Conservation (phyloP, 2,113 vertebrate species). For the Megalops atlanticus region DNA sequence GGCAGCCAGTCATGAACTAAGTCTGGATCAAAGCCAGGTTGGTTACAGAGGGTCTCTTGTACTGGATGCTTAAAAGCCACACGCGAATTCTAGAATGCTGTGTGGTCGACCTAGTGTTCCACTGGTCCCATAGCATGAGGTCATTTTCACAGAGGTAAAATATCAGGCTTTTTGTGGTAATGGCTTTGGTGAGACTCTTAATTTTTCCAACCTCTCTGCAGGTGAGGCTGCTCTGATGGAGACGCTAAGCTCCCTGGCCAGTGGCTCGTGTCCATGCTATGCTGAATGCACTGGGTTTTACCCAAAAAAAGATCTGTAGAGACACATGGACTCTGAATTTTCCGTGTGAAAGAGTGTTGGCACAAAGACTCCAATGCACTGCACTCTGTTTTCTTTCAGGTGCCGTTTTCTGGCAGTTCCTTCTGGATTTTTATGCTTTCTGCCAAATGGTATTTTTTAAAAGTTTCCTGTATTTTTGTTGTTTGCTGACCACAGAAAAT, state of each 20-base stretch:
- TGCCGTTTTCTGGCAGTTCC: background rate
- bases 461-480: background rate
- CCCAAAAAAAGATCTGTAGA: no score
- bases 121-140: background rate
- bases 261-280: no score
- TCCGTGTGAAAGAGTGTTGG: background rate
- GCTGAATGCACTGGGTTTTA: no score
- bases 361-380: background rate
- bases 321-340: background rate
- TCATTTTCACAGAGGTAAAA: background rate
- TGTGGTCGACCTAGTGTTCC: background rate
- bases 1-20: background rate
- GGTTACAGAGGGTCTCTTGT: background rate
- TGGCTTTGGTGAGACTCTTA: background rate
- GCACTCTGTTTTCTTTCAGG: background rate
- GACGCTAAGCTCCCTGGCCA: no score
- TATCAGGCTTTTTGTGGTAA: background rate
- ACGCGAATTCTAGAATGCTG: background rate
- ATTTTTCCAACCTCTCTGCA: background rate
- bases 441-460: background rate
- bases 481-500: slow-evolving; percentile 8
- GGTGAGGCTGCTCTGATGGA: background rate
- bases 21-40: background rate
- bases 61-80: background rate
- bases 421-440: background rate